phyloP scores from a whole-genome alignment of 2,113 vertebrate species.

The Galeopterus variegatus region DNA sequence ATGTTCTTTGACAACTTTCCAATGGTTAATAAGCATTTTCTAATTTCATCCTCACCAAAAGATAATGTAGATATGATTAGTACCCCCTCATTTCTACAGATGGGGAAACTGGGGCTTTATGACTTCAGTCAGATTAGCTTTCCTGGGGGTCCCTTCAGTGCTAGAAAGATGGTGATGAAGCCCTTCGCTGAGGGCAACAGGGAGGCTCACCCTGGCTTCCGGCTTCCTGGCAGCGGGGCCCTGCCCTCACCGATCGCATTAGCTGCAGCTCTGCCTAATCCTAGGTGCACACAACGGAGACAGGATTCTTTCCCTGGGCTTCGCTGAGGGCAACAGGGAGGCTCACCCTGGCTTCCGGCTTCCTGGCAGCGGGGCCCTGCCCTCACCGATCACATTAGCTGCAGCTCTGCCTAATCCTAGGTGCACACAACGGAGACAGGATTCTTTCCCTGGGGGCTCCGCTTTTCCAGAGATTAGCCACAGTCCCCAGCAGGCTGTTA shows the following conservation, averaged over 20 bases:
- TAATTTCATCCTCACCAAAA: neutral
- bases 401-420: slow-evolving; percentile 81
- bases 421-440: slow-evolving; percentile 67
- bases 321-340: neutral
- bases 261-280: slow-evolving; percentile 77
- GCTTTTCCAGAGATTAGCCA: slow-evolving; percentile 80
- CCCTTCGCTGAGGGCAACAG: neutral
- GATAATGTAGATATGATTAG: neutral
- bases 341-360: neutral
- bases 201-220: neutral
- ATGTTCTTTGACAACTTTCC: neutral
- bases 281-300: slow-evolving; percentile 66
- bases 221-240: neutral
- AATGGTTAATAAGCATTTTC: neutral
- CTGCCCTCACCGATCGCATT: neutral
- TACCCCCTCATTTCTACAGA: neutral
- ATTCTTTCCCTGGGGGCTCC: slow-evolving; percentile 81
- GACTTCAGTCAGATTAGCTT: neutral
- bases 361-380: neutral
- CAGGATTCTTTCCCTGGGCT: slow-evolving; percentile 79
- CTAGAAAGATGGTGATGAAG: neutral
- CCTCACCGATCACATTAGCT: neutral
- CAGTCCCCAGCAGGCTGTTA: slow-evolving; percentile 46
- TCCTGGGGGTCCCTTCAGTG: neutral
- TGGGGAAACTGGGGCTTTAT: neutral